phyloP scores from a whole-genome alignment of 2,113 vertebrate species.

The Pandion haliaetus region DNA sequence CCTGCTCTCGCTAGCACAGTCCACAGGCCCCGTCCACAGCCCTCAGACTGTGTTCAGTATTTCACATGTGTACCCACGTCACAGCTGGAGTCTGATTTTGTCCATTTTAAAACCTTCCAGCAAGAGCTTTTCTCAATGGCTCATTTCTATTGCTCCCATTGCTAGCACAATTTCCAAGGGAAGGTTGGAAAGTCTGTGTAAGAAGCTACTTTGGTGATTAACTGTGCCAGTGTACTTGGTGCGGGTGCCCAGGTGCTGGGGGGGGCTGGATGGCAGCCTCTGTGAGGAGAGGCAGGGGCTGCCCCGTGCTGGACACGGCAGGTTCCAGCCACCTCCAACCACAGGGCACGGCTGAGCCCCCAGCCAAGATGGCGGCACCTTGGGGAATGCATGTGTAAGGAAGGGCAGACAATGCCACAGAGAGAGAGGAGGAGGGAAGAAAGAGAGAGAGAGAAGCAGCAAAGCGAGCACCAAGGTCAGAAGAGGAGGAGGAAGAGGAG shows the following conservation, averaged over 20 bases:
- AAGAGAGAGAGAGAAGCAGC: background rate
- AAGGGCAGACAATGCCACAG: background rate
- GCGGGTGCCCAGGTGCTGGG: background rate
- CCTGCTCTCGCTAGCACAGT: background rate
- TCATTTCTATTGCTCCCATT: background rate
- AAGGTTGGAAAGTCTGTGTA: background rate
- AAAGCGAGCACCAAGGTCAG: background rate
- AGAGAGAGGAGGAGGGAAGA: background rate
- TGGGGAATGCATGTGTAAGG: fast-evolving
- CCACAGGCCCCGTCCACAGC: background rate
- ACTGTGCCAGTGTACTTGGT: background rate
- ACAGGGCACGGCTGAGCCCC: background rate
- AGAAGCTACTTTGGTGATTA: background rate
- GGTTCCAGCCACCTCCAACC: fast-evolving
- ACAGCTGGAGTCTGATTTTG: background rate
- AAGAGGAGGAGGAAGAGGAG: background rate
- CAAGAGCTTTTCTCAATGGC: background rate
- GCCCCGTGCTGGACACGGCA: fast-evolving
- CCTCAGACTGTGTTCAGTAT: background rate
- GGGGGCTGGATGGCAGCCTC: background rate
- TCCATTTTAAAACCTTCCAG: background rate
- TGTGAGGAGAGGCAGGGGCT: background rate
- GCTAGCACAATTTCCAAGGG: background rate
- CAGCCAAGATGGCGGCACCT: fast-evolving
- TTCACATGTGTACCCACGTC: background rate